These are phyloP conservation scores for Drosophila niveifrons DNA, from an alignment of 2,888 invertebrate genomes.

Conservation along the genomic window DNA sequence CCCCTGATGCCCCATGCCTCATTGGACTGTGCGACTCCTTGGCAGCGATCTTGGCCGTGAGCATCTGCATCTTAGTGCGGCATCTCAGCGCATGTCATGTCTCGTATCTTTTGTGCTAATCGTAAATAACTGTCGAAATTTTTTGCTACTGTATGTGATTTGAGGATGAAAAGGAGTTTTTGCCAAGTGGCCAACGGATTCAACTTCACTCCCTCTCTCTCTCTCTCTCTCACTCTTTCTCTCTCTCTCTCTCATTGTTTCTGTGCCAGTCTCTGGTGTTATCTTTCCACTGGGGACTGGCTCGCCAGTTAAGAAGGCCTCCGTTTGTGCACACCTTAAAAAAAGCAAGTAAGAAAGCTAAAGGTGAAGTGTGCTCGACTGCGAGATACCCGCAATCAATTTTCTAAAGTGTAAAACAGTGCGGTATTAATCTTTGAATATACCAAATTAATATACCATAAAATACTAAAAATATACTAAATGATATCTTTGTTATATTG, in stretches of 20 bases:
- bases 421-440: too few species aligned
- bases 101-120: constrained; percentile 80
- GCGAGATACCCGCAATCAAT: background rate
- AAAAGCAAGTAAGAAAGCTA: constrained; percentile 32
- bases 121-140: constrained; percentile 82
- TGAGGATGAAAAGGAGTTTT: constrained; percentile 71
- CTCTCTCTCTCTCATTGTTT: constrained; percentile 6
- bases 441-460: too few species aligned
- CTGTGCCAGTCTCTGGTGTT: constrained; percentile 42
- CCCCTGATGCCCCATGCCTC: background rate
- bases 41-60: constrained; percentile 10
- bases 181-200: constrained; percentile 59
- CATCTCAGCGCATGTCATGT: constrained; percentile 79
- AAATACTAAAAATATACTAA: too few species aligned
- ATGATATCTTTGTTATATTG: too few species aligned
- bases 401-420: too few species aligned
- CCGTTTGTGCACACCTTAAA: constrained; percentile 77
- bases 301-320: constrained; percentile 66
- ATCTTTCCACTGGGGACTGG: constrained; percentile 43
- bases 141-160: constrained; percentile 81
- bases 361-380: background rate
- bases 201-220: constrained; percentile 27
- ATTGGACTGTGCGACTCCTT: background rate
- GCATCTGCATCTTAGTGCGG: constrained; percentile 58
- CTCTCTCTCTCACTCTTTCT: constrained; percentile 35